Base-by-base conservation (phyloP, 2,888 invertebrate species). In the Tyria jacobaeae region DNA sequence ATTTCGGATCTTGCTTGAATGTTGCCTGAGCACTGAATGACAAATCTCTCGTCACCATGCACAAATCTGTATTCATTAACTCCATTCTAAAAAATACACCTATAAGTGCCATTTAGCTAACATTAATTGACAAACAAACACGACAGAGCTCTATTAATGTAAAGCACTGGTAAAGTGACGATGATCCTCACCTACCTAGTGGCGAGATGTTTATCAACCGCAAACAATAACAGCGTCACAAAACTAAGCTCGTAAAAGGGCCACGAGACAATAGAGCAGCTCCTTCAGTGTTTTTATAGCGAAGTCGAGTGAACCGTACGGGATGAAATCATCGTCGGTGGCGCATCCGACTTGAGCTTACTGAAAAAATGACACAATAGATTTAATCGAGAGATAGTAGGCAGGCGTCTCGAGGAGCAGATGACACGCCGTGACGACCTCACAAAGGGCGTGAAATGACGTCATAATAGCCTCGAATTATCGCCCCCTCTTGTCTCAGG, bases 381-480 rank as follows among this genome's bases (percentile, higher is more conserved):
- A 92, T 93, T 87, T 90, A 92, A 93, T 92, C 92, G 92, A 87
- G 89, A 91, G 92, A 93, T 92, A 92, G 93, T 86, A 64, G 88
- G 89, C 90, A 92, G 90, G 92, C 94, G 93, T 92, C 94, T 93
- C 89, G 87, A 91, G 89, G 82, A 92, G 92, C 94, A 93, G 93
- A 93, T 94, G 94, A 94, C 94, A 93, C 89, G 91, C 82, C 85
- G 89, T 92, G 92, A 94, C 91, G 92, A 88, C 86, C 89, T 85
- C 87, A 94, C 93, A 94, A 94, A 92, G 86, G 92, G 92, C 92
- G 93, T 91, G 91, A 93, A 93, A 88, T 93, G 92, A 94, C 93
- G 93, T 93, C 94, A 93, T 94, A 93, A 94, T 94, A 92, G 90
- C 90, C 85, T 91, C 93, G 93, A 92, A 94, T 94, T 94, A 94